Evolutionary conservation across 2,888 invertebrate genomes (phyloP).

Genomic region (Thalpophila matura): DNA sequence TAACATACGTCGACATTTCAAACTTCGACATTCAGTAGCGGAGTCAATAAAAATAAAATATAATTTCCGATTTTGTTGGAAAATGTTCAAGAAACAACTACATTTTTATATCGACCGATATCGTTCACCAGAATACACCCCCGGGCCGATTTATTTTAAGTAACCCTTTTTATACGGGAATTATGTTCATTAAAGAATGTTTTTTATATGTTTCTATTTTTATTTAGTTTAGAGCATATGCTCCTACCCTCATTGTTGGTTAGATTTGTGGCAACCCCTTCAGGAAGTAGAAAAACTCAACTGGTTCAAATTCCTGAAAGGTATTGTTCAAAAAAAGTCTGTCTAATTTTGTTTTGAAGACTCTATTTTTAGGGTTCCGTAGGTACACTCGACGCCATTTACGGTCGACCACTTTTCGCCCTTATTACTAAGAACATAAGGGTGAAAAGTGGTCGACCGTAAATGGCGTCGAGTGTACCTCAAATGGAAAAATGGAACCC

Average conservation of each 20-base stretch:
- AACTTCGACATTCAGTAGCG: no score
- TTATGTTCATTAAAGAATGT: slow-evolving; percentile 87
- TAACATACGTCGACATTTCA: no score
- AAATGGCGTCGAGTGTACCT: no score
- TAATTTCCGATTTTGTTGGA: no score
- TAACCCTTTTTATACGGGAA: slow-evolving; percentile 89
- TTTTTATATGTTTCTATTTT: slow-evolving; percentile 87
- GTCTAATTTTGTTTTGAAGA: slow-evolving; percentile 41
- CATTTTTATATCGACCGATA: slow-evolving; percentile 9
- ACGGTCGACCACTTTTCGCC: no score
- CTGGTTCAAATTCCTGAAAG: slow-evolving; percentile 56
- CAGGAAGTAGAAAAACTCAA: slow-evolving; percentile 71
- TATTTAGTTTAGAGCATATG: slow-evolving; percentile 76
- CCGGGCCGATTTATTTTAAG: slow-evolving; percentile 81
- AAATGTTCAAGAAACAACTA: no score
- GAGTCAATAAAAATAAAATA: no score
- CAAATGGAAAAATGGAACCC: no score
- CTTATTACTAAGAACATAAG: no score
- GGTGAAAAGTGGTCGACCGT: no score
- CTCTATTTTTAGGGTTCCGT: no score
- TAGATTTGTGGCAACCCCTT: slow-evolving; percentile 71
- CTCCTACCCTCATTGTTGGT: slow-evolving; percentile 66
- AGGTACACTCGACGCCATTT: no score
- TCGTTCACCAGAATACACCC: slow-evolving; percentile 72
- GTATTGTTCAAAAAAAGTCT: slow-evolving; percentile 49